Evolutionary conservation across 2,113 vertebrate species (phyloP).

Genomic region (Zapornia atra): DNA sequence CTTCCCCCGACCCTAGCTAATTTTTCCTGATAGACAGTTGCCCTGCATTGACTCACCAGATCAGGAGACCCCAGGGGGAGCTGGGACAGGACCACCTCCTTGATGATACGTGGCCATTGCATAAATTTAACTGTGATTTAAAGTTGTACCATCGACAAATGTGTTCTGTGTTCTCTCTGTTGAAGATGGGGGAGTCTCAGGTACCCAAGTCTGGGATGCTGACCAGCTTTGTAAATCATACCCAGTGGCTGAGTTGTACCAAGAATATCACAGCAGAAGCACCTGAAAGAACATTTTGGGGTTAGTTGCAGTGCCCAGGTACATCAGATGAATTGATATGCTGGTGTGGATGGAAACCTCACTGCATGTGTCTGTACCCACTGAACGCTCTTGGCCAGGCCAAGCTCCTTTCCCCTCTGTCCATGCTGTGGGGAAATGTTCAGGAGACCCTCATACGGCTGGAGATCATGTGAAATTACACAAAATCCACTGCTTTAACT

Average conservation of each 20-base stretch:
- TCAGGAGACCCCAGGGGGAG: background rate
- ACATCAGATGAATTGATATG: background rate
- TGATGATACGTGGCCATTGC: background rate
- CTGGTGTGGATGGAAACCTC: background rate
- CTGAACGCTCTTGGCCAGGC: background rate
- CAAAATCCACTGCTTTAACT: background rate
- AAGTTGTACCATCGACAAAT: background rate
- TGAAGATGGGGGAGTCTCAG: background rate
- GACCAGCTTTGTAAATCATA: background rate
- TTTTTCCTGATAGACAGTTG: background rate
- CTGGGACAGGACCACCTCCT: background rate
- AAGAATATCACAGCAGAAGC: background rate
- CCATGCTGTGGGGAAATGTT: rapidly evolving
- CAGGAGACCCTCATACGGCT: background rate
- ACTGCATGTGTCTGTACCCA: background rate
- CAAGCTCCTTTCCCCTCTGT: background rate
- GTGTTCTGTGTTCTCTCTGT: background rate
- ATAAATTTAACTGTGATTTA: background rate
- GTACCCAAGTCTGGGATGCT: background rate
- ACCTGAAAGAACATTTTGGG: background rate
- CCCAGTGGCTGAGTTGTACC: background rate
- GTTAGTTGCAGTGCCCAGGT: background rate
- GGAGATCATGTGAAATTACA: background rate
- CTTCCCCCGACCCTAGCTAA: background rate
- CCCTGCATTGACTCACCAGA: background rate